A percentile compares a stretch with the other conserved stretches of the same genome.
Conservation (phyloP, 2,888 invertebrate species). For the Amphipoea lucens region DNA sequence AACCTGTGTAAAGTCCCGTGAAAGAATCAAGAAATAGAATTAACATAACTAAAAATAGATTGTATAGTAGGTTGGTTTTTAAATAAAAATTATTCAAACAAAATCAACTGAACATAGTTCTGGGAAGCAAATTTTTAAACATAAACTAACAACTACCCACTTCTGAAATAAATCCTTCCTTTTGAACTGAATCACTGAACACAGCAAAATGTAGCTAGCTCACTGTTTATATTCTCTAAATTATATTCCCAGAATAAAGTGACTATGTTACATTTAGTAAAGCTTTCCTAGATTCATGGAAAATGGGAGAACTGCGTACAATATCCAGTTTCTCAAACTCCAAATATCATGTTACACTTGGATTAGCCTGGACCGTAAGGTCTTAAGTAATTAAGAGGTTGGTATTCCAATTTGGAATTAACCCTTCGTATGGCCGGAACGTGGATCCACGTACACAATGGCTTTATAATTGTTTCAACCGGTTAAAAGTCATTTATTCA, state of each 20-base stretch:
- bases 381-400: background rate
- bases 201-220: background rate
- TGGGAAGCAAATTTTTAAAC: background rate
- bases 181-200: conserved; percentile 12
- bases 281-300: background rate
- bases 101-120: background rate
- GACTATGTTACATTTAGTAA: background rate
- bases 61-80: background rate
- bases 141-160: conserved; percentile 12
- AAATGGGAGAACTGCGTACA: background rate
- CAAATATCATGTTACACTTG: conserved; percentile 1
- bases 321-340: conserved; percentile 5
- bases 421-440: background rate
- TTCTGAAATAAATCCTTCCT: conserved; percentile 19
- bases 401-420: background rate
- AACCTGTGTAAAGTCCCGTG: background rate
- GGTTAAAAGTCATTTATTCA: background rate
- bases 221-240: conserved; percentile 29
- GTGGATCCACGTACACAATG: background rate
- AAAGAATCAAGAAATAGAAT: background rate
- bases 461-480: background rate
- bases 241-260: conserved; percentile 7
- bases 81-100: no score
- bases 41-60: background rate
- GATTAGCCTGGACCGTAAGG: background rate